phyloP scores from a whole-genome alignment of 2,113 vertebrate genomes.

The Myocastor coypus region DNA sequence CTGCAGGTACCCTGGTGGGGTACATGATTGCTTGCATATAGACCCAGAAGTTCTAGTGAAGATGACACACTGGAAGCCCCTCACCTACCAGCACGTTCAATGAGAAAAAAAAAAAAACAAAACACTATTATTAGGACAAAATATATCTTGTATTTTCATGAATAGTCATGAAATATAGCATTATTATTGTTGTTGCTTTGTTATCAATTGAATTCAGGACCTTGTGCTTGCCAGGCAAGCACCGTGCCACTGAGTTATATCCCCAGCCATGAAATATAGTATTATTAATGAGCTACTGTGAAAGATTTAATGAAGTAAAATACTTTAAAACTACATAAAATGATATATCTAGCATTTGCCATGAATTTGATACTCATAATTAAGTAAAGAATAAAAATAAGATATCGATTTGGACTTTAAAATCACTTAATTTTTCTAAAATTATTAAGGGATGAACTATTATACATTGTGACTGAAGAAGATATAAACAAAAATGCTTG shows the following conservation, averaged over 20 bases:
- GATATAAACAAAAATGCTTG: not conserved
- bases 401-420: constrained; percentile 22
- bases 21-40: too few relatives aligned
- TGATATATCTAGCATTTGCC: not conserved
- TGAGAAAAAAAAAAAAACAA: not conserved
- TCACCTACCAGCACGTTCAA: too few relatives aligned
- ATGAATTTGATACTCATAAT: not conserved
- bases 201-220: too few relatives aligned
- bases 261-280: not conserved
- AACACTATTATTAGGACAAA: not conserved
- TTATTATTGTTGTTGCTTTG: not conserved
- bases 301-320: constrained; percentile 11
- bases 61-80: too few relatives aligned
- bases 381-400: not conserved
- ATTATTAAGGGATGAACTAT: not conserved
- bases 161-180: not conserved
- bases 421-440: not conserved
- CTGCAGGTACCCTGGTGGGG: too few relatives aligned
- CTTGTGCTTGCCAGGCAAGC: too few relatives aligned
- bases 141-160: not conserved
- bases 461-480: not conserved
- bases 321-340: constrained; percentile 31
- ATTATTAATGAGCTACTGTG: constrained; percentile 10
- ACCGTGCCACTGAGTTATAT: too few relatives aligned
- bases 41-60: too few relatives aligned